phyloP scores from a whole-genome alignment of 1,140 invertebrate genomes.

The Forficula auricularia region DNA sequence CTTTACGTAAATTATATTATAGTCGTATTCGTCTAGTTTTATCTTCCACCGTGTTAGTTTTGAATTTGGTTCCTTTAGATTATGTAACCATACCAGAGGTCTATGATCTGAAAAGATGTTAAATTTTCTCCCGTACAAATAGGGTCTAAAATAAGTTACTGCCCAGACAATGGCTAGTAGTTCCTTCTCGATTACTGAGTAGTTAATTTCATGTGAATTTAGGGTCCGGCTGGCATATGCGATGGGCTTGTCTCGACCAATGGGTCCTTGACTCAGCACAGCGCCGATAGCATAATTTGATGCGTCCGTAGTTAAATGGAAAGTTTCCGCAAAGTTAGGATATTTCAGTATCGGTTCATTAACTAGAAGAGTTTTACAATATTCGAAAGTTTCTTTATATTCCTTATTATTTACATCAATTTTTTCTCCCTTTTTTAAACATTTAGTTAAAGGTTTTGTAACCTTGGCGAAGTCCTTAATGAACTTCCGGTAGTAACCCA shows the following conservation, averaged over 20 bases:
- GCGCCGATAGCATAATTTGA: constrained; percentile 15
- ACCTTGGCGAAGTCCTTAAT: constrained; percentile 18
- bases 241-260: constrained; percentile 15
- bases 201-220: constrained; percentile 16
- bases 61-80: constrained; percentile 27
- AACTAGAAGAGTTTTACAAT: constrained; percentile 12
- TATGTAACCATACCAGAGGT: constrained; percentile 28
- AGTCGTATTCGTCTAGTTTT: constrained; percentile 28
- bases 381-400: constrained; percentile 8
- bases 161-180: constrained; percentile 25
- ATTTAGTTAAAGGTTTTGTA: constrained; percentile 17
- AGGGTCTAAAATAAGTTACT: constrained; percentile 27
- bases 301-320: constrained; percentile 20
- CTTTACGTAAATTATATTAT: constrained; percentile 25
- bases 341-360: constrained; percentile 14
- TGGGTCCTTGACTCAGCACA: constrained; percentile 15
- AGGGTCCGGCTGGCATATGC: constrained; percentile 17
- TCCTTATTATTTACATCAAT: constrained; percentile 9
- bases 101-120: constrained; percentile 32
- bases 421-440: constrained; percentile 15
- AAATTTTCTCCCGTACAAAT: constrained; percentile 31
- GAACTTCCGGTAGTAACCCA: constrained; percentile 16
- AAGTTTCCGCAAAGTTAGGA: constrained; percentile 18
- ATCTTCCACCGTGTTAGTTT: constrained; percentile 31
- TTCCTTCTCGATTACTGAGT: constrained; percentile 24